Evolutionary conservation across 2,113 vertebrate genomes (phyloP), one percentile per base, ranked within the genome.

Genomic region (Girardinichthys multiradiatus): DNA sequence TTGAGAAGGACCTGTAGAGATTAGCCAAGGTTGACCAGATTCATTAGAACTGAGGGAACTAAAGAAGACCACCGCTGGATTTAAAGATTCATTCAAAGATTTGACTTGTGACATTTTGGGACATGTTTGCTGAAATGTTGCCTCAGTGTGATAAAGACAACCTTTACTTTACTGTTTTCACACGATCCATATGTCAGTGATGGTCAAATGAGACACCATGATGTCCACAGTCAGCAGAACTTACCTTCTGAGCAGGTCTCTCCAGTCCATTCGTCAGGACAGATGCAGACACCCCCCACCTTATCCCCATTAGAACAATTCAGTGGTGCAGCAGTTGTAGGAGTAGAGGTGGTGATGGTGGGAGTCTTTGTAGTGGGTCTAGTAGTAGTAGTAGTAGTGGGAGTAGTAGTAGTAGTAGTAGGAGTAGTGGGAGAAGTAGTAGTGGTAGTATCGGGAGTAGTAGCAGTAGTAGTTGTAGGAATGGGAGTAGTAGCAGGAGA

Each of bases 241-340:
- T 63, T 19, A 87, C 90, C 64, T 10, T 1, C 1, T 28, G 82
- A 67, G 8, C 90, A 90, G 0, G n/a, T 74, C 9, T 57, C 0
- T 51, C 90, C 90, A 0, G 64, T 79, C 88, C 87, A 91, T 0
- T 82, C 77, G 29, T 90, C 80, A 17, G 76, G 42, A 80, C 90
- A 90, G 57, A 81, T n/a, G 28, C 88, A 91, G 21, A 86, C 60
- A 6, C 71, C 74, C 0, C 27, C 31, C 24, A 15, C 1, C 0
- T 10, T 1, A 1, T 4, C 0, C 11, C 86, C 86, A 4, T 75
- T 73, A 7, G 1, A 0, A 63, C 90, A 90, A 4, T 14, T 9
- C 57, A 87, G 17, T 4, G 61, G 26, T 14, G 73, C 17, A 12
- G 70, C 27, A 4, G 9, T 27, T 0, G 68, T 21, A 3, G 57